Evolutionary conservation across 1,140 invertebrate genomes (phyloP).

Genomic region (Hyles euphorbiae): DNA sequence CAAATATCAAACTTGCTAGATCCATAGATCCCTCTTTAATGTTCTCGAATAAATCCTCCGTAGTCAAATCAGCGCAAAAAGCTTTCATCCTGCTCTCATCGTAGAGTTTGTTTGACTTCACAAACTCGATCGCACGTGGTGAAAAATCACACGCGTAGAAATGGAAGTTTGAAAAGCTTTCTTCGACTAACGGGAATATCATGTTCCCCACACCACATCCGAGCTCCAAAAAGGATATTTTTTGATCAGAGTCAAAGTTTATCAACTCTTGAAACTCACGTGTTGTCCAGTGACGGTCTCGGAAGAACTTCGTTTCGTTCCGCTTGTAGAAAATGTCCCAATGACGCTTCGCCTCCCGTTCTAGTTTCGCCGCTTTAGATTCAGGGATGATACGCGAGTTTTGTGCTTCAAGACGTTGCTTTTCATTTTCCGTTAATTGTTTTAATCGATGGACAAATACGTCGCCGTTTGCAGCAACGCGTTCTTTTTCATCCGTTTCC

Average conservation of each 20-base stretch:
- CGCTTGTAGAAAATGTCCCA: conserved; percentile 99
- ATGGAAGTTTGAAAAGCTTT: conserved; percentile 80
- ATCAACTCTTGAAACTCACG: conserved; percentile 93
- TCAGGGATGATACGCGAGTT: conserved; percentile 81
- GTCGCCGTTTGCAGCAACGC: conserved; percentile 36
- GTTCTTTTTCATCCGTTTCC: conserved; percentile 47
- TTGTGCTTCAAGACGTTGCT: conserved; percentile 78
- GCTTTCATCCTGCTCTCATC: conserved; percentile 80
- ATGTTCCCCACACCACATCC: conserved; percentile 99
- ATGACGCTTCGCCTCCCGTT: conserved; percentile 91
- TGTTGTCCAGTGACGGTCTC: conserved; percentile 97
- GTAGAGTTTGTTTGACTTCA: conserved; percentile 82
- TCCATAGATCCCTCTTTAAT: conserved; percentile 80
- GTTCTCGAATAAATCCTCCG: conserved; percentile 77
- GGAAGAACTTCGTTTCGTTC: conserved; percentile 94
- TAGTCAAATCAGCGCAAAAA: conserved; percentile 86
- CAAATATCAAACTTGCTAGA: conserved; percentile 95
- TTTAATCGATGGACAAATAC: conserved; percentile 73
- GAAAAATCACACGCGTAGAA: conserved; percentile 98
- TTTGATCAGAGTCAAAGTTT: conserved; percentile 52
- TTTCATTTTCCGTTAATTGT: conserved; percentile 77
- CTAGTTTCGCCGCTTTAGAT: conserved; percentile 86
- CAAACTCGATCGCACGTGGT: conserved; percentile 90
- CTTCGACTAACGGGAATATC: conserved; percentile 93
- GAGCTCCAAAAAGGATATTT: conserved; percentile 84